Evolutionary conservation across 2,113 vertebrate genomes (phyloP).

Genomic region (Anser brachyrhynchus): DNA sequence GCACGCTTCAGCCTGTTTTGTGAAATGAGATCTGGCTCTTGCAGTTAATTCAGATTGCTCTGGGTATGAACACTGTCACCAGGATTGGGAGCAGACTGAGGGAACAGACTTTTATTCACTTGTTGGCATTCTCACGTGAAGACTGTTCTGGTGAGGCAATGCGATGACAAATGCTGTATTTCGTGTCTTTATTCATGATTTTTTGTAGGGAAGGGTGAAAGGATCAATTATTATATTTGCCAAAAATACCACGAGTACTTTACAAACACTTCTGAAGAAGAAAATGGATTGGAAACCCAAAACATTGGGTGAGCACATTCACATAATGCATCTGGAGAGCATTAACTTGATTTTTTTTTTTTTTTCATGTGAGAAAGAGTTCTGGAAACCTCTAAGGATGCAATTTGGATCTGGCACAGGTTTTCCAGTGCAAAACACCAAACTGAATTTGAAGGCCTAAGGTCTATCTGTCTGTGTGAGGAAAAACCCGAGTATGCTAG

Average conservation of each 20-base stretch:
- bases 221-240: not conserved
- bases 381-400: not conserved
- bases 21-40: not conserved
- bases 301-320: not conserved
- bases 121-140: too few species aligned
- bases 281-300: not conserved
- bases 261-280: not conserved
- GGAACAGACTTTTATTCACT: not conserved
- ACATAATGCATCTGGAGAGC: not conserved
- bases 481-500: not conserved
- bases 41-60: not conserved
- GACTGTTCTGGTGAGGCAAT: not conserved
- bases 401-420: not conserved
- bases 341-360: not conserved
- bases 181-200: not conserved
- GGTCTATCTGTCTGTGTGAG: not conserved
- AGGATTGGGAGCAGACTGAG: not conserved
- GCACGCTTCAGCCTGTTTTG: not conserved
- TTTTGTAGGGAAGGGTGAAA: not conserved
- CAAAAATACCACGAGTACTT: not conserved
- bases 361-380: not conserved
- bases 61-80: not conserved
- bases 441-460: conserved; percentile 3
- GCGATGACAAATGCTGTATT: not conserved
- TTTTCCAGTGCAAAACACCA: not conserved